These are phyloP conservation scores for Mesochorus sp. DNA, from an alignment of 2,888 invertebrate species.

Conservation along the genomic window DNA sequence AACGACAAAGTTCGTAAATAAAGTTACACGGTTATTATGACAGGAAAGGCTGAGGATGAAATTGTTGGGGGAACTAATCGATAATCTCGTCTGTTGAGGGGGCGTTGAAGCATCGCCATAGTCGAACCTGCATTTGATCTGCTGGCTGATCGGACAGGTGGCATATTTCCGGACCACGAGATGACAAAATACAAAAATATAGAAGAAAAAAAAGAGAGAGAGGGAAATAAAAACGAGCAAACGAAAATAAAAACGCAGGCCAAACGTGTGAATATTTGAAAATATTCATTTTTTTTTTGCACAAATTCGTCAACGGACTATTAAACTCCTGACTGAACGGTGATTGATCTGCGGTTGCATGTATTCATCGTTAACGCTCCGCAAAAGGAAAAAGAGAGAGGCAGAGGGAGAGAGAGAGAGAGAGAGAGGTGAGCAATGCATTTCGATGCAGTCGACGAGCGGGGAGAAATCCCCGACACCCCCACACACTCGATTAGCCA, in stretches of 20 bases:
- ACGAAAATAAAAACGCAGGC: slow-evolving; percentile 12
- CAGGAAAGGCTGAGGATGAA: not conserved
- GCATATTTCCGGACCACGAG: not conserved
- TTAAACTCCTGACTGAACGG: slow-evolving; percentile 55
- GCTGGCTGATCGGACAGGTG: not conserved
- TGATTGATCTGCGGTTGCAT: slow-evolving; percentile 56
- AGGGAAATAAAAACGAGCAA: not conserved
- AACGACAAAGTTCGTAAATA: not conserved
- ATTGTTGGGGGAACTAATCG: not conserved
- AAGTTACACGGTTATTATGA: not conserved
- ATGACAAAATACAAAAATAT: too few species aligned
- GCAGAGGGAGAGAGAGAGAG: not conserved
- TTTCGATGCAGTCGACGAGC: slow-evolving; percentile 39
- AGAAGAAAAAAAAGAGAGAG: too few species aligned
- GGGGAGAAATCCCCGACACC: slow-evolving; percentile 7
- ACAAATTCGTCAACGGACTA: slow-evolving; percentile 44
- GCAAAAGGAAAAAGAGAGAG: not conserved
- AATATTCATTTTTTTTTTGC: slow-evolving; percentile 8
- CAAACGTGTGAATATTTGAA: not conserved
- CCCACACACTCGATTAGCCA: slow-evolving; percentile 50
- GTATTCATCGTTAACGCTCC: slow-evolving; percentile 34
- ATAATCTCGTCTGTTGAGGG: not conserved
- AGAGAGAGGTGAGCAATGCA: slow-evolving; percentile 13
- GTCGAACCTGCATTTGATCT: not conserved
- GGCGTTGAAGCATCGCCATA: not conserved